Evolutionary conservation across 35 echinoderm and acorn worm genomes (phyloP).

Genomic region (Lytechinus variegatus): DNA sequence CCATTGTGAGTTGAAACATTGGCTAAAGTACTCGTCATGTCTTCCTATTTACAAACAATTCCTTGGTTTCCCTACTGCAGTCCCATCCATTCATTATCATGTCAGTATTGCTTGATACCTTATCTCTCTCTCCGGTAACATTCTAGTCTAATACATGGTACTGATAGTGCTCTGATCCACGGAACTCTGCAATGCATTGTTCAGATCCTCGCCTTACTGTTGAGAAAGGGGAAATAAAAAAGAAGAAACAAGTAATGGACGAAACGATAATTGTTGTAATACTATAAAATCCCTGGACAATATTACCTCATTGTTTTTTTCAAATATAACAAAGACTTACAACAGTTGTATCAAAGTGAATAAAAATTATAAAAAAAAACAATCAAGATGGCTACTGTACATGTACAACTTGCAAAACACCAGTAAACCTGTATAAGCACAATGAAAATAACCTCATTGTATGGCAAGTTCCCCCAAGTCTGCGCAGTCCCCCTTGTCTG

Average conservation of each 20-base stretch:
- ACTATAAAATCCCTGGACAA: too few relatives aligned
- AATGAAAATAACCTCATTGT: too few relatives aligned
- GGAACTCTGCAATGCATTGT: background rate
- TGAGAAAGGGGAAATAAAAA: background rate
- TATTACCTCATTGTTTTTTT: too few relatives aligned
- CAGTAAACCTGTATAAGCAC: too few relatives aligned
- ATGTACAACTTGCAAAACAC: too few relatives aligned
- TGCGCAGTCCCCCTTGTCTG: too few relatives aligned
- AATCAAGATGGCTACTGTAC: too few relatives aligned
- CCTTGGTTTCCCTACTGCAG: background rate
- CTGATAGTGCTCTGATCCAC: background rate
- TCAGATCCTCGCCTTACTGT: background rate
- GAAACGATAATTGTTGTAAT: too few relatives aligned
- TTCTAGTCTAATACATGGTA: background rate
- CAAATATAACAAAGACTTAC: too few relatives aligned
- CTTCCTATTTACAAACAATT: background rate
- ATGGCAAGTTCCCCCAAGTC: too few relatives aligned
- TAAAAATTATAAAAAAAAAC: too few relatives aligned
- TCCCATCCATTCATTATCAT: background rate
- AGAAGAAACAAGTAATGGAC: background rate
- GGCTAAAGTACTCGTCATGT: background rate
- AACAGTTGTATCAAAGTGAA: too few relatives aligned
- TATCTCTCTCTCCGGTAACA: background rate
- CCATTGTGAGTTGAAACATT: background rate
- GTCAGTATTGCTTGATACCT: background rate